A percentile compares a stretch with the other conserved stretches of the same genome.
Evolutionary conservation across 2,797 vertebrate genomes (phyloP).

Genomic region (Carduelis carduelis): DNA sequence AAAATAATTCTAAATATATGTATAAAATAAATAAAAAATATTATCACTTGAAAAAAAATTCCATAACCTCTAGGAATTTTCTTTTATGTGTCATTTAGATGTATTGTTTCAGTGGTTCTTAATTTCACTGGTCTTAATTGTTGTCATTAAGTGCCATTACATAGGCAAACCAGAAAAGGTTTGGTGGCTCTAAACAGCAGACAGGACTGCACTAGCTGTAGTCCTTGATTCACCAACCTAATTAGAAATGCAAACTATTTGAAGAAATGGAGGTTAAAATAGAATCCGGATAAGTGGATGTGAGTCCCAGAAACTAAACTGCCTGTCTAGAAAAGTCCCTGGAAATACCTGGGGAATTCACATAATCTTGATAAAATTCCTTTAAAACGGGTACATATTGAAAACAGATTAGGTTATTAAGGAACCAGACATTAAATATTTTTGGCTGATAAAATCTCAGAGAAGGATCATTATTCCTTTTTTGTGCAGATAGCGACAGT

Average conservation of each 20-base stretch:
- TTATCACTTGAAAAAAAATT: fast-evolving
- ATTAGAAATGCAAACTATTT: slow-evolving; percentile 52
- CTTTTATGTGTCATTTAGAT: background rate
- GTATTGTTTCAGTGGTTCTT: slow-evolving; percentile 13
- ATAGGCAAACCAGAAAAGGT: background rate
- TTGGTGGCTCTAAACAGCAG: background rate
- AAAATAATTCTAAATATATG: background rate
- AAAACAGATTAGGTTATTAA: slow-evolving; percentile 8
- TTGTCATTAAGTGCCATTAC: slow-evolving; percentile 32
- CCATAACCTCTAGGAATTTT: background rate
- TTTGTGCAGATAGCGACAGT: slow-evolving; percentile 32
- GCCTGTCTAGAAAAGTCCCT: background rate
- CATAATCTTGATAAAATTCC: background rate
- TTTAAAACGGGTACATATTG: background rate
- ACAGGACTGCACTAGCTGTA: background rate
- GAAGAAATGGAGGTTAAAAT: slow-evolving; percentile 20
- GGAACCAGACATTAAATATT: slow-evolving; percentile 31
- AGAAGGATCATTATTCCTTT: background rate
- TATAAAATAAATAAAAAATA: background rate
- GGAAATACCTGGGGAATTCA: background rate
- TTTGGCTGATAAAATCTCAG: slow-evolving; percentile 50
- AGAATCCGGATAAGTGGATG: background rate
- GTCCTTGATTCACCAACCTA: background rate
- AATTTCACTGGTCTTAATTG: background rate
- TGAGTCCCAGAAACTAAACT: background rate